phyloP scores from a whole-genome alignment of 2,888 invertebrate genomes.

The Rhamphomyia laevipes region DNA sequence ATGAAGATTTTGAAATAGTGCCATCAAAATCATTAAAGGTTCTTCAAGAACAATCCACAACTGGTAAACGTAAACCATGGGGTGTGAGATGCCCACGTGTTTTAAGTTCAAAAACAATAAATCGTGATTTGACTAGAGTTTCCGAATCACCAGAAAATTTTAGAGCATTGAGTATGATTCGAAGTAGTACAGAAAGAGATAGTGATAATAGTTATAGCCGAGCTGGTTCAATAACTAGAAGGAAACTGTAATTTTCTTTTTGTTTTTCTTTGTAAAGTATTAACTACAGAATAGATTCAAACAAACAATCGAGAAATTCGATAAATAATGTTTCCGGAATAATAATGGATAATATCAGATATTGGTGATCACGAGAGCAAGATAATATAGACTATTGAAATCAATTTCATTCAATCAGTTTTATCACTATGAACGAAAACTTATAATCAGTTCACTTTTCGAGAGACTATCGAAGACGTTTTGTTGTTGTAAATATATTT shows the following conservation, averaged over 20 bases:
- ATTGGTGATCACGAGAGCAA: too few relatives aligned
- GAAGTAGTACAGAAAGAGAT: conserved; percentile 10
- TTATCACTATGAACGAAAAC: too few relatives aligned
- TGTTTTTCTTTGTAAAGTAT: background rate
- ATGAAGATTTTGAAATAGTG: conserved; percentile 38
- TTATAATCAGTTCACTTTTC: too few relatives aligned
- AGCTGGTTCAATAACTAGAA: conserved; percentile 26
- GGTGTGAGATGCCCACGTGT: conserved; percentile 51
- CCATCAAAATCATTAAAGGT: conserved; percentile 47
- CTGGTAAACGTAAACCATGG: conserved; percentile 38
- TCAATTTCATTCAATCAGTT: too few relatives aligned
- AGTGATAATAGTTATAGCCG: conserved; percentile 18
- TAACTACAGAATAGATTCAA: background rate
- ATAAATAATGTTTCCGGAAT: background rate
- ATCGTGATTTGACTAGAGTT: conserved; percentile 40
- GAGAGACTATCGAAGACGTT: too few relatives aligned
- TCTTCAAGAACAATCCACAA: conserved; percentile 39
- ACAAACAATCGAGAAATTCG: background rate
- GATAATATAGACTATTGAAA: too few relatives aligned
- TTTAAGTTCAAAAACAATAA: conserved; percentile 46
- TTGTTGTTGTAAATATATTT: too few relatives aligned
- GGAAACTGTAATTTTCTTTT: background rate
- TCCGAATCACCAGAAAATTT: conserved; percentile 35
- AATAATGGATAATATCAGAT: background rate
- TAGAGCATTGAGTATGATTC: conserved; percentile 19